Base-by-base conservation (phyloP, 2,113 vertebrate genomes). In the Thymallus thymallus region DNA sequence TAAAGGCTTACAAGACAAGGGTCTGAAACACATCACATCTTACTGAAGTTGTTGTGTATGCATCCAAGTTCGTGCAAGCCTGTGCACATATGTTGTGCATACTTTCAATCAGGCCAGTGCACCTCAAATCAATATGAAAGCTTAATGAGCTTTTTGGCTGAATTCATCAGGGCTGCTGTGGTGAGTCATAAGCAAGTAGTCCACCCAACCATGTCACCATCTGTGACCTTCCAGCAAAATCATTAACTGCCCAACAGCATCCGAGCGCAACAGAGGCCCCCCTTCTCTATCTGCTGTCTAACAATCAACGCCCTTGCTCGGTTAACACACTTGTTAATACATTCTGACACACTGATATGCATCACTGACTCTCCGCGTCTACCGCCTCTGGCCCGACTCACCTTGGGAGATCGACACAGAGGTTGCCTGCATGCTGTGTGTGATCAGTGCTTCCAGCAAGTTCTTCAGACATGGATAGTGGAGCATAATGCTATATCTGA, bases 151-250 rank as follows among this genome's bases (percentile, higher is more conserved):
- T 41, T 41, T 41, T 41, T 41, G 35, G 35, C 35, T 41, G 35
- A 41, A 86, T 86, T 78, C 66, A 78, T 86, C 73, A 81, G 83
- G 76, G 65, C 74, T 75, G 83, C 83, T 81, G 83, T 74, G 75
- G 77, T 80, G 81, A 82, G 24, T 61, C 56, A 55, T 87, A 77
- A n/a, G 88, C 87, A 80, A 30, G 3, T 71, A 41, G 35, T 41
- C 35, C 35, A 41, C 35, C 35, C 35, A 41, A 69, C 75, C 82
- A 71, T 81, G 84, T 82, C 82, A 71, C 81, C 56, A 80, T 87
- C 88, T 86, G 78, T 86, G 87, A 88, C 89, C 86, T 85, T 86
- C 84, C 56, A 69, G 82, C 76, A 64, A 85, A 91, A 88, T 91
- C 86, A 82, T 89, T 88, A 83, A 75, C 78, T 74, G 80, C 30